These are phyloP conservation scores for Rhodophaea formosa DNA, from an alignment of 2,888 invertebrate genomes.

Conservation along the genomic window DNA sequence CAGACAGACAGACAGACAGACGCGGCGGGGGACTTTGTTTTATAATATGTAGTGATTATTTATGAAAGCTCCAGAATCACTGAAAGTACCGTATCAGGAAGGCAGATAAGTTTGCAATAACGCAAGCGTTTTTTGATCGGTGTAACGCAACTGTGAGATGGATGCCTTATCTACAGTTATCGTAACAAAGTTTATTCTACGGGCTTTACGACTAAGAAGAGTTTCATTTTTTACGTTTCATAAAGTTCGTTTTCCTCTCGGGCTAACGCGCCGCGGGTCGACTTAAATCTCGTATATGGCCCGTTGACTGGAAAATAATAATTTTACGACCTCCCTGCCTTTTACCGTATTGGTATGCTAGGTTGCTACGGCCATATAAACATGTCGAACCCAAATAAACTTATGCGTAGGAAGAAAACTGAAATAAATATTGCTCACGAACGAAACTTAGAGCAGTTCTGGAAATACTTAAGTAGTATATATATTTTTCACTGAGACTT, in stretches of 20 bases:
- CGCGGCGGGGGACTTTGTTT: too few species aligned
- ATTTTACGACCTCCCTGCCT: conserved; percentile 23
- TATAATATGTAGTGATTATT: too few species aligned
- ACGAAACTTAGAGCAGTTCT: not conserved
- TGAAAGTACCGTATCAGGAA: too few species aligned
- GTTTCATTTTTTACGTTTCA: conserved; percentile 30
- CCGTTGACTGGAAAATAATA: conserved; percentile 29
- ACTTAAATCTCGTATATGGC: conserved; percentile 26
- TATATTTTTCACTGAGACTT: too few species aligned
- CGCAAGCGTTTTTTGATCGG: too few species aligned
- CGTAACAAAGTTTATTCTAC: not conserved
- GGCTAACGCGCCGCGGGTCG: conserved; percentile 22
- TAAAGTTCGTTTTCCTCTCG: conserved; percentile 27
- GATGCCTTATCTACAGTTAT: conserved; percentile 11
- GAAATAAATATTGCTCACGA: not conserved
- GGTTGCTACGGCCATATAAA: conserved; percentile 17
- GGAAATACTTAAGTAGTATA: too few species aligned
- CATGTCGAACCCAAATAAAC: conserved; percentile 13
- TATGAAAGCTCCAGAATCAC: too few species aligned
- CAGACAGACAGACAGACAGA: too few species aligned
- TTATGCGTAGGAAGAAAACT: not conserved
- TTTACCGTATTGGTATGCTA: not conserved
- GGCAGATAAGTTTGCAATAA: too few species aligned
- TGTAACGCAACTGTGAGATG: too few species aligned
- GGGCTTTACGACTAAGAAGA: conserved; percentile 25